Percentiles rank a stretch among this genome's conserved stretches.
phyloP scores from a whole-genome alignment of 1,140 invertebrate species.

The Anastrepha obliqua region DNA sequence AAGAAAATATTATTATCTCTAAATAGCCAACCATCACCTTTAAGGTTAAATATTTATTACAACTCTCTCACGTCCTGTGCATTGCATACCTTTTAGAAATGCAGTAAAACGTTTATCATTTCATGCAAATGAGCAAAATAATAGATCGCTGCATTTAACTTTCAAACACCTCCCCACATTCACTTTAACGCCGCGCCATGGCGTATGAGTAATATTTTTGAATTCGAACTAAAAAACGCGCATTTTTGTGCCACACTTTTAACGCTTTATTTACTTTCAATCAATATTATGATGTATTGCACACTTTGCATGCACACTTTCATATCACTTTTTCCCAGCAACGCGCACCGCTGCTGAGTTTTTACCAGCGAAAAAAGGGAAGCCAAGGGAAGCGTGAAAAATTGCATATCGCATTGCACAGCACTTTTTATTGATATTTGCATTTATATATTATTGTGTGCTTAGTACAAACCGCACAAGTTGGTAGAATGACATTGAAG shows the following conservation, averaged over 20 bases:
- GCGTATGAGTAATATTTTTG: constrained; percentile 22
- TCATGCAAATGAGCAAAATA: background rate
- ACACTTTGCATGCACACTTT: background rate
- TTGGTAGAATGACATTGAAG: background rate
- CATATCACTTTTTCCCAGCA: no score
- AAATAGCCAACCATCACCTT: constrained; percentile 2
- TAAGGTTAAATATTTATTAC: constrained; percentile 8
- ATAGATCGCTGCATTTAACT: constrained; percentile 43
- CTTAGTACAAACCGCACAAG: background rate
- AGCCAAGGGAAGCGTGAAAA: background rate
- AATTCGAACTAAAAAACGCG: background rate
- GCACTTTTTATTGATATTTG: constrained; percentile 42
- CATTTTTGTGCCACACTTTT: constrained; percentile 24
- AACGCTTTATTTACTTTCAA: constrained; percentile 36
- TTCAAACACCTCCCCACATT: background rate
- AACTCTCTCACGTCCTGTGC: no score
- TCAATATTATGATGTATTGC: constrained; percentile 44
- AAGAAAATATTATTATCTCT: background rate
- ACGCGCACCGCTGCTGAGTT: background rate
- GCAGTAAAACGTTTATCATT: background rate
- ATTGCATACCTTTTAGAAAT: no score
- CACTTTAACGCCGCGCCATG: background rate
- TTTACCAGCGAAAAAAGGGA: background rate
- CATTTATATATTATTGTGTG: constrained; percentile 44
- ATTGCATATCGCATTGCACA: constrained; percentile 32